phyloP scores from a whole-genome alignment of 1,140 invertebrate genomes.

The Hycleus cichorii region DNA sequence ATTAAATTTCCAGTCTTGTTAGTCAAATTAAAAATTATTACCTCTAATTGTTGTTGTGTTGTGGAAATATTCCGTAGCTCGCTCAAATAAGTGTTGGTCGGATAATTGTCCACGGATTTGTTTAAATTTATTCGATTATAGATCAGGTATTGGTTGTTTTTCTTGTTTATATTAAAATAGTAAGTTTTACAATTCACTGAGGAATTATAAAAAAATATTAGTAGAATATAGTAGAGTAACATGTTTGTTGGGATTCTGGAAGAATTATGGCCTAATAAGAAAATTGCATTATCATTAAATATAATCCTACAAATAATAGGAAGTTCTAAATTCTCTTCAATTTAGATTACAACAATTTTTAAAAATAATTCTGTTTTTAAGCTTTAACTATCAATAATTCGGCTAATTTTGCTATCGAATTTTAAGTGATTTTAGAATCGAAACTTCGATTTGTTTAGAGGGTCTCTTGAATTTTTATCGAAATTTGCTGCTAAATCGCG shows the following conservation, averaged over 20 bases:
- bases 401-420: too few relatives aligned
- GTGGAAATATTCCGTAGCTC: not conserved
- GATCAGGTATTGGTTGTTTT: not conserved
- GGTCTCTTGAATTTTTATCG: too few relatives aligned
- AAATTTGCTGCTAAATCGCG: too few relatives aligned
- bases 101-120: not conserved
- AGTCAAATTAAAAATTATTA: too few relatives aligned
- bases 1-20: not conserved
- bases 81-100: not conserved
- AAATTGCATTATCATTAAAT: conserved; percentile 3
- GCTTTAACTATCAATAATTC: too few relatives aligned
- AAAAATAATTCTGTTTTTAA: not conserved
- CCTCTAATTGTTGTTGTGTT: too few relatives aligned
- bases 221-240: not conserved
- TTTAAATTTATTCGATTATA: conserved; percentile 1
- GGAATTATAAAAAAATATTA: not conserved
- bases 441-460: too few relatives aligned
- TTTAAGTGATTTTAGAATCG: too few relatives aligned
- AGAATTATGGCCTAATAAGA: conserved; percentile 4
- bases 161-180: conserved; percentile 11
- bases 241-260: conserved; percentile 1
- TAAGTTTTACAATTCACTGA: conserved; percentile 1
- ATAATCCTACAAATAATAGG: not conserved
- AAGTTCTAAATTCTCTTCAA: conserved; percentile 10
- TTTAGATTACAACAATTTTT: conserved; percentile 3